phyloP scores from a whole-genome alignment of 2,113 vertebrate species.

The Protobothrops mucrosquamatus region DNA sequence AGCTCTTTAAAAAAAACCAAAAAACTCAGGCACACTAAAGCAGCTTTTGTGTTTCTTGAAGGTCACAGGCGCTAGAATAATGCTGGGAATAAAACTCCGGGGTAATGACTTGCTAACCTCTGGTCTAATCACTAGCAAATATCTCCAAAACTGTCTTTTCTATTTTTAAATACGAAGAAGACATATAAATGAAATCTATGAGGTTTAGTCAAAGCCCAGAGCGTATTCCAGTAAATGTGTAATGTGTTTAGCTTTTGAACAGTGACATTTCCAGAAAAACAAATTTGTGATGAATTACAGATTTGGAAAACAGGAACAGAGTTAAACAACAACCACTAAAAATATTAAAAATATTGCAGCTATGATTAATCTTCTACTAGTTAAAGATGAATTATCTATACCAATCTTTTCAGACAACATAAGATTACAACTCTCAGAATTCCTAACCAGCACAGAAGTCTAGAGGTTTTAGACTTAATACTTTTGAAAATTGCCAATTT shows the following conservation, averaged over 20 bases:
- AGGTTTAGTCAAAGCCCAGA: neutral
- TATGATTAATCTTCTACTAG: neutral
- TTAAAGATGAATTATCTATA: neutral
- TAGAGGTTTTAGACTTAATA: neutral
- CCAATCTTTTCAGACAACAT: neutral
- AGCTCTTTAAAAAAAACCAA: neutral
- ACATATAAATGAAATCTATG: neutral
- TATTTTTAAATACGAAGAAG: neutral
- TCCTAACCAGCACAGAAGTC: neutral
- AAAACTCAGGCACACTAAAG: neutral
- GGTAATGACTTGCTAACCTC: neutral
- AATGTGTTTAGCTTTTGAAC: neutral
- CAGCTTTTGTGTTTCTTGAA: neutral
- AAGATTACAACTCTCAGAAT: neutral
- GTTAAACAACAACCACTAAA: neutral
- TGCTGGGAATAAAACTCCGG: neutral
- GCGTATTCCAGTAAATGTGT: neutral
- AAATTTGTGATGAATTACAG: conserved; percentile 14
- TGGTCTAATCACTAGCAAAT: conserved; percentile 8
- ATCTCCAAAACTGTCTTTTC: neutral
- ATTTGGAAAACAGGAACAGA: neutral
- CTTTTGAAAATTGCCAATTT: neutral
- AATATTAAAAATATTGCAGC: neutral
- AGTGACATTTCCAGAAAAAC: neutral
- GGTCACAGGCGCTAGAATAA: neutral